These are phyloP conservation scores for Colletes latitarsis DNA, from an alignment of 1,140 invertebrate species.

Conservation along the genomic window DNA sequence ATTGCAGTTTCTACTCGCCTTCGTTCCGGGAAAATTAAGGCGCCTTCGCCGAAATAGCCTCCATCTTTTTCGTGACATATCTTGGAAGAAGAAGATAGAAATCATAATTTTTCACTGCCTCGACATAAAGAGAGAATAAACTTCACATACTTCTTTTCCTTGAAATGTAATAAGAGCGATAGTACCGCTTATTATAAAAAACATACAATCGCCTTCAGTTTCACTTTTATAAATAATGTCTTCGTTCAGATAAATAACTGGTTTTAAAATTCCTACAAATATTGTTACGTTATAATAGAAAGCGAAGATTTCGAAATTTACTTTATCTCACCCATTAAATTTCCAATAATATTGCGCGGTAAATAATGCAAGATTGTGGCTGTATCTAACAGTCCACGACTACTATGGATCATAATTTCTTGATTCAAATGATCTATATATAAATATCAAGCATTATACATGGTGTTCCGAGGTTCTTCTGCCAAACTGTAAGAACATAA, in stretches of 20 bases:
- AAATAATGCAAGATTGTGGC: constrained; percentile 63
- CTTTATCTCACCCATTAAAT: constrained; percentile 65
- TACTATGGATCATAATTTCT: constrained; percentile 66
- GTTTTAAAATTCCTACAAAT: constrained; percentile 59
- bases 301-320: neutral
- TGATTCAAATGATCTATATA: constrained; percentile 67
- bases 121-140: neutral
- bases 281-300: constrained; percentile 12
- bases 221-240: constrained; percentile 79
- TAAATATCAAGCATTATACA: neutral
- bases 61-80: constrained; percentile 80
- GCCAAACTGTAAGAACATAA: too few species aligned
- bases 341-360: constrained; percentile 58
- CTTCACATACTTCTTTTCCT: constrained; percentile 80
- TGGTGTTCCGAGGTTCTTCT: too few species aligned
- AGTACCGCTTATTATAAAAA: constrained; percentile 82
- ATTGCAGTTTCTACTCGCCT: constrained; percentile 67
- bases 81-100: constrained; percentile 62
- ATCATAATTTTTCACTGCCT: neutral
- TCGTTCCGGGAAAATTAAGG: constrained; percentile 64
- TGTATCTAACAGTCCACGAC: constrained; percentile 63
- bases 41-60: constrained; percentile 79
- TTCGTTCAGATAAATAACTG: constrained; percentile 66
- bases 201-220: constrained; percentile 82
- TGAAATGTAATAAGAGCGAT: constrained; percentile 81